These are phyloP conservation scores for Drosophila lowei DNA, from an alignment of 1,140 invertebrate genomes.

Conservation along the genomic window DNA sequence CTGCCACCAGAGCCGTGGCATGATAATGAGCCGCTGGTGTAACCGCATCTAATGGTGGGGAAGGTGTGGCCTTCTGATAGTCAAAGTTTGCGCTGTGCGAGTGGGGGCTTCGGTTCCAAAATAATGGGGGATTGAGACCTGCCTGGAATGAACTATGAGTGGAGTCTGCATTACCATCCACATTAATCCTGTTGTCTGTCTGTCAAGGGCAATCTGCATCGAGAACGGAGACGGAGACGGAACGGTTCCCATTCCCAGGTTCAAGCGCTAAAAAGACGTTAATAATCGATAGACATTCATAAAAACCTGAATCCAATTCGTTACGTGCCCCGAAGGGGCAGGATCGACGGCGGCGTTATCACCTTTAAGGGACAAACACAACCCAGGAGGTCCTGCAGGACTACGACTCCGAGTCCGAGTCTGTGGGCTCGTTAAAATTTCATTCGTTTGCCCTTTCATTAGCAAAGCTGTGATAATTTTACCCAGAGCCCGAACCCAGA, in stretches of 20 bases:
- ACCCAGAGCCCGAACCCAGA: slow-evolving; percentile 31
- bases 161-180: background rate
- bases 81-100: slow-evolving; percentile 29
- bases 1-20: slow-evolving; percentile 9
- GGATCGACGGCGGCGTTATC: slow-evolving; percentile 61
- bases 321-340: slow-evolving; percentile 32
- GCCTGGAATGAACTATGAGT: slow-evolving; percentile 26
- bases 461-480: slow-evolving; percentile 75
- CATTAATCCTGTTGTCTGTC: background rate
- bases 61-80: slow-evolving; percentile 29
- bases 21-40: slow-evolving; percentile 53
- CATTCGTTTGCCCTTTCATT: slow-evolving; percentile 76
- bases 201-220: slow-evolving; percentile 7
- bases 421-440: slow-evolving; percentile 74
- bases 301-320: slow-evolving; percentile 55
- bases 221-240: no score
- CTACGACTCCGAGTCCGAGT: no score
- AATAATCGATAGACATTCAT: slow-evolving; percentile 52
- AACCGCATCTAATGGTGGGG: slow-evolving; percentile 22
- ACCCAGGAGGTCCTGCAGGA: slow-evolving; percentile 68
- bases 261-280: slow-evolving; percentile 62
- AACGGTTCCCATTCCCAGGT: no score
- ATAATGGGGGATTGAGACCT: slow-evolving; percentile 7
- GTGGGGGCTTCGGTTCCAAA: slow-evolving; percentile 1
- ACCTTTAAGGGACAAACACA: slow-evolving; percentile 70